phyloP scores from a whole-genome alignment of 2,113 vertebrate species.

The Antennarius striatus region DNA sequence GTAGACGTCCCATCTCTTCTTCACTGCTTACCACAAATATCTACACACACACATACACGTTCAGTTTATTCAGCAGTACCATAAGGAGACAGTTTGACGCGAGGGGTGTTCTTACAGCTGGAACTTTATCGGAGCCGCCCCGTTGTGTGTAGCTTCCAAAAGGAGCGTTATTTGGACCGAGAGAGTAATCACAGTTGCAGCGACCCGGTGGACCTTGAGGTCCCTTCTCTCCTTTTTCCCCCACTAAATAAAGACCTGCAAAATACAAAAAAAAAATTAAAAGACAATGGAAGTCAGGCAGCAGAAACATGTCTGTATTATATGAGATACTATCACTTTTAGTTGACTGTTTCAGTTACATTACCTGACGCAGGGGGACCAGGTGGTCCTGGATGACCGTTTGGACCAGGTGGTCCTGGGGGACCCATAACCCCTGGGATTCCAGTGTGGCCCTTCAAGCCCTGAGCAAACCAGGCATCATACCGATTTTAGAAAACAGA shows the following conservation, averaged over 20 bases:
- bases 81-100: background rate
- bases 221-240: conserved; percentile 94
- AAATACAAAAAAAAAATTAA: background rate
- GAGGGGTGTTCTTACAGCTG: conserved; percentile 79
- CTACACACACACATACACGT: conserved; percentile 62
- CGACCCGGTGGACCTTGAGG: conserved; percentile 85
- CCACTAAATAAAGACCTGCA: conserved; percentile 84
- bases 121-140: conserved; percentile 80
- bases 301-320: background rate
- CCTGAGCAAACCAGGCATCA: conserved; percentile 76
- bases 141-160: conserved; percentile 81
- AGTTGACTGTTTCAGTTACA: conserved; percentile 28
- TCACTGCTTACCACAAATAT: conserved; percentile 92
- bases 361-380: conserved; percentile 85
- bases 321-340: background rate
- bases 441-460: conserved; percentile 85
- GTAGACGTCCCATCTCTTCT: conserved; percentile 85
- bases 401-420: conserved; percentile 84
- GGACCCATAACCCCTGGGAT: conserved; percentile 82
- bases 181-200: conserved; percentile 84
- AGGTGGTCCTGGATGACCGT: conserved; percentile 85
- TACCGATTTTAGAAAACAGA: background rate
- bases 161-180: conserved; percentile 78
- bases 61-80: background rate
- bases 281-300: background rate